Evolutionary conservation across 2,888 invertebrate species (phyloP), one percentile per base, ranked within the genome.

Genomic region (Odontomyia ornata): DNA sequence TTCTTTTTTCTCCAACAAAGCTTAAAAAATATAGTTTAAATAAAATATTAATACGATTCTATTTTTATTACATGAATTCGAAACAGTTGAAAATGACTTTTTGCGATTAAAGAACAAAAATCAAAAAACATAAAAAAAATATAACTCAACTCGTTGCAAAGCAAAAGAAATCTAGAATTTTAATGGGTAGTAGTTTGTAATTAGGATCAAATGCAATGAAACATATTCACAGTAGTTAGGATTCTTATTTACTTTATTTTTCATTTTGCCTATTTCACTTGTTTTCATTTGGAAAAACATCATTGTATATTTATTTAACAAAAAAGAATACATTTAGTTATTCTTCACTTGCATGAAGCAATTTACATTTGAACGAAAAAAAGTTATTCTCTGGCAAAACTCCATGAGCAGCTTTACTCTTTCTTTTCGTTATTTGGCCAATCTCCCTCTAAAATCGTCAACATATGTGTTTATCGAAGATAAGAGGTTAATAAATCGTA

Each of bases 61-160:
- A 72, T 76, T 77, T 76, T 76, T 62, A 36, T 76, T 77, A 75
- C 64, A 62, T 52, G 18, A 73, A 76, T 71, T 71, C 60, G 76
- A 60, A 73, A 30, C 30, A 60, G 60, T 18, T 5, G 18, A 60
- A 60, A 60, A 60, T n/a, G 23, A 60, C 15, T 18, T 13, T 52
- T 52, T 52, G n/a, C n/a, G 52, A 52, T 13, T 15, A 15, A 7
- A 5, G 52, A 52, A 52, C 7, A 18, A 36, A 36, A 36, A 5
- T 36, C 5, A 3, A 36, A 36, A 36, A 36, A 36, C 3, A 5
- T 36, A 36, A 36, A 36, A 3, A 36, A 36, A 36, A 36, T 9
- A n/a, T n/a, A n/a, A n/a, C 36, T 36, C 36, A 27, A 56, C 28
- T 30, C 30, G 73, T 73, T 73, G 73, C 60, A 56, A 72, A 72